Evolutionary conservation across 1,140 invertebrate genomes (phyloP), one percentile per base, ranked within the genome.

Genomic region (Mycetomoellerius zeteki): DNA sequence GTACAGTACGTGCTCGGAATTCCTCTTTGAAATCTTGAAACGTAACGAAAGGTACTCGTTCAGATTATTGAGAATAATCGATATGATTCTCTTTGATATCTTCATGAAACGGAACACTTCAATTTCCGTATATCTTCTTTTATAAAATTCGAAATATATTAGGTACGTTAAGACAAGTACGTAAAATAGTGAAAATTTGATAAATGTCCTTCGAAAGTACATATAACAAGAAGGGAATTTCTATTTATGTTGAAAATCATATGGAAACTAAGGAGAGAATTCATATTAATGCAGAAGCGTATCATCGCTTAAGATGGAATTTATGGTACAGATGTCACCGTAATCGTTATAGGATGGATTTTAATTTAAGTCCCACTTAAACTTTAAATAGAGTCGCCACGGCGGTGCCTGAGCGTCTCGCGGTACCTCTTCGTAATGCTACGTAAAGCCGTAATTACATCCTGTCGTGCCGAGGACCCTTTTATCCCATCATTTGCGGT

Each of bases 401-500:
- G 43, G 47, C 21, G 52, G 67, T 60, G 67, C 14, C 52, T 56
- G 54, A 12, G n/a, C 37, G 54, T 56, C 65, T 71, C 78, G 19
- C 43, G 50, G 7, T 82, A 30, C 65, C 33, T 54, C 78, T 27
- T 21, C 54, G 78, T 81, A 81, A 72, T 24, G 65, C 80, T 37
- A 47, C 54, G 80, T 84, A 84, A 75, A 75, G 54, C 69, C 54
- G 69, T 84, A 84, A 84, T 84, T 84, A 56, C 69, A 84, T 84
- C 80, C 80, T 84, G 80, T 75, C 80, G 80, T 75, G 56, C 80
- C 80, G 19, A 62, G 80, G 80, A 84, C 80, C 54, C 80, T 84
- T 84, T 84, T 84, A 84, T 84, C 80, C 80, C 80, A 43, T 84
- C 80, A 84, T 84, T 84, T 84, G 80, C 80, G 80, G 80, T 62